These are phyloP conservation scores for Stichodactyla mertensii DNA, from an alignment of 64 coral and sea anemone species.

Conservation along the genomic window DNA sequence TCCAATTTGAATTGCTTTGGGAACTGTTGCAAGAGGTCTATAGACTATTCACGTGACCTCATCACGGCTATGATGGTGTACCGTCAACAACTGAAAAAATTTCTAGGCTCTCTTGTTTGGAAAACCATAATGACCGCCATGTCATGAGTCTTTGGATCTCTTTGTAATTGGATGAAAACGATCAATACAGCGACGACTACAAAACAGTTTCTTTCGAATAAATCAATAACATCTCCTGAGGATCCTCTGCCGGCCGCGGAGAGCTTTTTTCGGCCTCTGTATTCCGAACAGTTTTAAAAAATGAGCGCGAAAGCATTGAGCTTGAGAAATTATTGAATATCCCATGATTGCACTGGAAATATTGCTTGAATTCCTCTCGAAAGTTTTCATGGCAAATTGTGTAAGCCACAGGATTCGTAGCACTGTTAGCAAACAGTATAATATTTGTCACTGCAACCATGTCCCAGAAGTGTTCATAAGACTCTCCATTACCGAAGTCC, in stretches of 20 bases:
- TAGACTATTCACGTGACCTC: no score
- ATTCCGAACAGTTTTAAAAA: neutral
- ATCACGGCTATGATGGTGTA: no score
- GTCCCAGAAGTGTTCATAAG: constrained; percentile 65
- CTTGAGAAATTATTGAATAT: constrained; percentile 47
- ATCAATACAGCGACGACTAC: no score
- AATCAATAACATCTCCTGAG: neutral
- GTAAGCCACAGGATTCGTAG: constrained; percentile 87
- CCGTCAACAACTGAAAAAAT: no score
- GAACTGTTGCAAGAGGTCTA: no score
- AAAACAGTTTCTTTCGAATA: neutral
- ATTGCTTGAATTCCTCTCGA: constrained; percentile 73
- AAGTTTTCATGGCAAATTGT: constrained; percentile 94
- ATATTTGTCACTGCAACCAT: constrained; percentile 79
- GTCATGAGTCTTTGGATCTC: no score
- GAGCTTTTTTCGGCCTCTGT: neutral
- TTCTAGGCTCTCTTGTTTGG: no score
- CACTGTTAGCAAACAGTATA: constrained; percentile 89
- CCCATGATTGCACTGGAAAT: constrained; percentile 45
- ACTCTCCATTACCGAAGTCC: constrained; percentile 72
- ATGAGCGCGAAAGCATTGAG: neutral
- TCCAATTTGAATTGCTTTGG: no score
- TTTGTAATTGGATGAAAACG: no score
- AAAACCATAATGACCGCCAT: no score
- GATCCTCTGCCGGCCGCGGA: neutral